phyloP scores from a whole-genome alignment of 2,113 vertebrate species.

The Cisticola juncidis region DNA sequence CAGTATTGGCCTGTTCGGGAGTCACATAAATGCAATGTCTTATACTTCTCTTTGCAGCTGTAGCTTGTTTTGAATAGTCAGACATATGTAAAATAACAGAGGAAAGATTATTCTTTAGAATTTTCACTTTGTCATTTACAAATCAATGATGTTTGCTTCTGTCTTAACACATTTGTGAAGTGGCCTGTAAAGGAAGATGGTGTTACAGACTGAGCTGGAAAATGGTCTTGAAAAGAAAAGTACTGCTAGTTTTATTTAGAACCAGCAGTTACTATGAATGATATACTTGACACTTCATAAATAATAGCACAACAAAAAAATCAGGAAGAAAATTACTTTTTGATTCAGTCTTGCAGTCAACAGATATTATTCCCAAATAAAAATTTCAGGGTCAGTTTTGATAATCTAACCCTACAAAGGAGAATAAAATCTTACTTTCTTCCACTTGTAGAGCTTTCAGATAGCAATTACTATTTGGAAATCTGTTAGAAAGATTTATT shows the following conservation, averaged over 20 bases:
- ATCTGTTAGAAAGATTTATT: conserved; percentile 48
- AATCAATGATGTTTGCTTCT: conserved; percentile 25
- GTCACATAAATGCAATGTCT: background rate
- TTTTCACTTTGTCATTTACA: conserved; percentile 28
- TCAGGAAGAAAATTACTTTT: conserved; percentile 4
- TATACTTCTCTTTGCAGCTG: background rate
- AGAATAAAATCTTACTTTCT: conserved; percentile 8
- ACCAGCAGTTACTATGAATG: background rate
- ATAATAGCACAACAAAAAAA: background rate
- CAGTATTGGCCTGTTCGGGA: background rate
- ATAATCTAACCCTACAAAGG: background rate
- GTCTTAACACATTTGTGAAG: conserved; percentile 21
- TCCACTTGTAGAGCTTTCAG: conserved; percentile 43
- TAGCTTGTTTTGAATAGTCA: background rate
- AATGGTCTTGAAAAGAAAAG: background rate
- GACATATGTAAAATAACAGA: background rate
- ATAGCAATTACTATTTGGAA: conserved; percentile 50
- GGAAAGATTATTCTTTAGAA: conserved; percentile 27
- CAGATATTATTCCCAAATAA: background rate
- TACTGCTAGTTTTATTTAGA: background rate
- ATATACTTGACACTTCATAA: conserved; percentile 9
- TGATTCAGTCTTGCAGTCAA: background rate
- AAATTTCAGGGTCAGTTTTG: background rate
- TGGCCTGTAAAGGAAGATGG: background rate
- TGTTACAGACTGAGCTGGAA: background rate